Base-by-base conservation (phyloP, 2,888 invertebrate genomes). In the Papilio gigon region DNA sequence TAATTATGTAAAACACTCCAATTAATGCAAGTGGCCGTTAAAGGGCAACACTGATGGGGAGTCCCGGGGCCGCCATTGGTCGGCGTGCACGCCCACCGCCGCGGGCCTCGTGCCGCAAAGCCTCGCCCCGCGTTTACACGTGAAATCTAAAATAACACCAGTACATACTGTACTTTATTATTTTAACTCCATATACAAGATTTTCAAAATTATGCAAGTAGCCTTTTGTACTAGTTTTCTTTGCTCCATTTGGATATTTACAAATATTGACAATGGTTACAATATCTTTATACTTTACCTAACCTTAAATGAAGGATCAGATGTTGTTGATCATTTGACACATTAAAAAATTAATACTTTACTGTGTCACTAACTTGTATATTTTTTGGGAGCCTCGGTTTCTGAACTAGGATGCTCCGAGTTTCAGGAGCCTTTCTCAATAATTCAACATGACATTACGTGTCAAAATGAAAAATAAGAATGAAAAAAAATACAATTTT, bases 71-170 rank as follows among this genome's bases (percentile, higher is more conserved):
- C 73, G 75, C 73, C 66, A 73, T 78, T 81, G 78, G 72, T 58
- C 53, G 68, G 44, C 74, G 75, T 74, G 79, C 78, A 85, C 91
- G 90, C 91, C 91, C 84, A 84, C 84, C 81, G 89, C 89, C 89
- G 76, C 84, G 77, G 86, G 90, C 84, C 71, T 73, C 79, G 84
- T 20, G 37, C 85, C 78, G 81, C 81, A 71, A 75, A 75, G 79
- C 80, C 80, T 82, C 81, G 82, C 78, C 73, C 74, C 77, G 69
- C 70, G 70, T 82, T 85, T 84, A 83, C 77, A 86, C 84, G 85
- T 84, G 84, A 85, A 86, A 86, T 87, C 79, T 81, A 74, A 86
- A 88, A 87, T 86, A 84, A 84, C 75, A 79, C 73, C 40, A 64
- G 37, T 37, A 64, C 30, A 64, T 37, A 65, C 22, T 22, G 42